phyloP scores from a whole-genome alignment of 1,140 invertebrate genomes.

The Drosophila lacteicornis region DNA sequence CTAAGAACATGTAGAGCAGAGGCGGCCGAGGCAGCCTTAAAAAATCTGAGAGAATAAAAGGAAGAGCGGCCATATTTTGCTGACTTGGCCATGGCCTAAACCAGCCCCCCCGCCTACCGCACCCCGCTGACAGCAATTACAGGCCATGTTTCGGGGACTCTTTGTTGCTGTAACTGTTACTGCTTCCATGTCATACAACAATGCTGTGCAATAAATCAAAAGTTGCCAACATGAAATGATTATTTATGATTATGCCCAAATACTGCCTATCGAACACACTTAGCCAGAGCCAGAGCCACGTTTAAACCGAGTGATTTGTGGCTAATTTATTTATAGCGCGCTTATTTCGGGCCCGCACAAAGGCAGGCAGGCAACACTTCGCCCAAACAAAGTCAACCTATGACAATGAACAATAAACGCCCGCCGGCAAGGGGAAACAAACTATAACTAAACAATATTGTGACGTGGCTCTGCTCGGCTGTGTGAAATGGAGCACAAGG shows the following conservation, averaged over 20 bases:
- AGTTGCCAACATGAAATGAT: conserved; percentile 54
- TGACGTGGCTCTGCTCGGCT: conserved; percentile 22
- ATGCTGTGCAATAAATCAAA: conserved; percentile 73
- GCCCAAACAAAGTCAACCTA: conserved; percentile 29
- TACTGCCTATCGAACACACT: conserved; percentile 37
- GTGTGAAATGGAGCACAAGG: conserved; percentile 68
- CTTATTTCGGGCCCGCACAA: conserved; percentile 14
- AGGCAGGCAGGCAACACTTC: conserved; percentile 25
- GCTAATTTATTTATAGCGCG: conserved; percentile 30
- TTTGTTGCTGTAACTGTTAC: conserved; percentile 24
- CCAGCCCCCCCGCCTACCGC: neutral
- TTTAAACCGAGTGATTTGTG: conserved; percentile 39
- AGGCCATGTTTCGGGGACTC: conserved; percentile 43
- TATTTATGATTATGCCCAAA: conserved; percentile 43
- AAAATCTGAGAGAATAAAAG: conserved; percentile 28
- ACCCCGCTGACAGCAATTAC: conserved; percentile 47
- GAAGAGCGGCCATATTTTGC: conserved; percentile 18
- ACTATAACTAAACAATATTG: conserved; percentile 44
- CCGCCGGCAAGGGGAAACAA: conserved; percentile 26
- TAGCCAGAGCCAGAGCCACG: conserved; percentile 5
- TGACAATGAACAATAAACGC: conserved; percentile 46
- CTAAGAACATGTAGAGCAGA: conserved; percentile 31
- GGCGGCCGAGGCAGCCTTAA: conserved; percentile 3
- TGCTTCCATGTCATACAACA: conserved; percentile 64
- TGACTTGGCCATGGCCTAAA: conserved; percentile 38